These are phyloP conservation scores for Drosophila grimshawi DNA, from an alignment of 1,140 invertebrate genomes.

Conservation along the genomic window DNA sequence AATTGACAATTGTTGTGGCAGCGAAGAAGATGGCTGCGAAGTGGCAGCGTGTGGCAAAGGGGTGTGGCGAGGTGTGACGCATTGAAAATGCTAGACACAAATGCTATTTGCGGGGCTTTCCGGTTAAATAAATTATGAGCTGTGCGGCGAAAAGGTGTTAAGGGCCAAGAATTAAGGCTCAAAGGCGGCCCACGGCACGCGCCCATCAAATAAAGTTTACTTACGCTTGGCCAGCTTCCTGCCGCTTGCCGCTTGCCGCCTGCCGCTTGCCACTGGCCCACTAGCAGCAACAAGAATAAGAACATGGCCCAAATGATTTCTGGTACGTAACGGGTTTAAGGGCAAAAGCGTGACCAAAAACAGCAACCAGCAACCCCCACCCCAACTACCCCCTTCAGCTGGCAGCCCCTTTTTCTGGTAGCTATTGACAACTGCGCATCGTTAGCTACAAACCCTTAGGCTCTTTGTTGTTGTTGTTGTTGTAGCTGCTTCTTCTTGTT, in stretches of 20 bases:
- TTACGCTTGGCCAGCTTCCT: slow-evolving; percentile 28
- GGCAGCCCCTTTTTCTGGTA: not conserved
- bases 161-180: slow-evolving; percentile 49
- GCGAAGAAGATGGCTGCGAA: slow-evolving; percentile 4
- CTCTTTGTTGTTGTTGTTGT: slow-evolving; percentile 22
- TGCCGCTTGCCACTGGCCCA: not conserved
- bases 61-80: not conserved
- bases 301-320: not conserved
- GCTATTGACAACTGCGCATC: slow-evolving; percentile 45
- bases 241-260: no score
- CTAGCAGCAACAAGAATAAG: not conserved
- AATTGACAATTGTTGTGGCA: slow-evolving; percentile 44
- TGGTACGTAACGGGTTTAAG: slow-evolving; percentile 5
- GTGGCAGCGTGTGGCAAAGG: not conserved
- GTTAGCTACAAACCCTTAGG: slow-evolving; percentile 36
- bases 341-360: slow-evolving; percentile 3
- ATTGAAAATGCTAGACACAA: slow-evolving; percentile 60
- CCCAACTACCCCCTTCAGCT: not conserved
- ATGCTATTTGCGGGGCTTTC: slow-evolving; percentile 55
- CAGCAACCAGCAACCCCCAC: not conserved
- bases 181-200: slow-evolving; percentile 47
- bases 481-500: not conserved
- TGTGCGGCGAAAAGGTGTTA: slow-evolving; percentile 44
- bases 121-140: slow-evolving; percentile 66
- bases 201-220: slow-evolving; percentile 70